phyloP scores from a whole-genome alignment of 2,888 invertebrate genomes.

The Philereme transversata region DNA sequence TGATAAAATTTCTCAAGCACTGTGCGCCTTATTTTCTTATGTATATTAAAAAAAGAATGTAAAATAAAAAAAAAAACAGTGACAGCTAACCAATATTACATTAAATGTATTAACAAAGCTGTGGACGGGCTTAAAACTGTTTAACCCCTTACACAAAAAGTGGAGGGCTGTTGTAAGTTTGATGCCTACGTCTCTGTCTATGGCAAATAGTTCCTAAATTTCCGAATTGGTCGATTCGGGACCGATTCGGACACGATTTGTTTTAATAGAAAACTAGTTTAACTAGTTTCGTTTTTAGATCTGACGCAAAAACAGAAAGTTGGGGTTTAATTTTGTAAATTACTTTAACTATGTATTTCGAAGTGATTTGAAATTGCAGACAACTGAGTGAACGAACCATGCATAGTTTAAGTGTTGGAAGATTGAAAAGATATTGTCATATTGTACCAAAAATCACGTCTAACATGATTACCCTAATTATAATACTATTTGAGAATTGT shows the following conservation, averaged over 20 bases:
- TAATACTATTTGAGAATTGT: slow-evolving; percentile 35
- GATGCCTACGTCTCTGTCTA: no score
- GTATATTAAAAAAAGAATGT: no score
- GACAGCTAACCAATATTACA: slow-evolving; percentile 5
- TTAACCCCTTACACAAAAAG: not conserved
- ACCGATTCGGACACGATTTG: no score
- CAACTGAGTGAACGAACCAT: not conserved
- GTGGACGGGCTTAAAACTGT: slow-evolving; percentile 34
- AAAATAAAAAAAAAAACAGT: slow-evolving; percentile 10
- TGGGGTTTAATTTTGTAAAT: no score
- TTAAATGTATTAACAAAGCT: slow-evolving; percentile 12
- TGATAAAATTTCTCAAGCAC: slow-evolving; percentile 28
- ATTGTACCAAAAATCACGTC: slow-evolving; percentile 19
- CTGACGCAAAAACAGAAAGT: no score
- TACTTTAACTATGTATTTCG: not conserved
- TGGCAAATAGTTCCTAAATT: no score
- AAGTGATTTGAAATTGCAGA: not conserved
- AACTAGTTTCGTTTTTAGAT: no score
- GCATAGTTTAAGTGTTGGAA: slow-evolving; percentile 3
- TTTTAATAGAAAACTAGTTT: no score
- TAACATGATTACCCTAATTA: slow-evolving; percentile 10
- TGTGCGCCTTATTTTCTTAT: slow-evolving; percentile 19
- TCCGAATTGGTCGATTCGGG: no score
- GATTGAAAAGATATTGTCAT: slow-evolving; percentile 22
- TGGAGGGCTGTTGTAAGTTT: no score